phyloP scores from a whole-genome alignment of 2,797 vertebrate genomes.

The Phalanger gymnotis region DNA sequence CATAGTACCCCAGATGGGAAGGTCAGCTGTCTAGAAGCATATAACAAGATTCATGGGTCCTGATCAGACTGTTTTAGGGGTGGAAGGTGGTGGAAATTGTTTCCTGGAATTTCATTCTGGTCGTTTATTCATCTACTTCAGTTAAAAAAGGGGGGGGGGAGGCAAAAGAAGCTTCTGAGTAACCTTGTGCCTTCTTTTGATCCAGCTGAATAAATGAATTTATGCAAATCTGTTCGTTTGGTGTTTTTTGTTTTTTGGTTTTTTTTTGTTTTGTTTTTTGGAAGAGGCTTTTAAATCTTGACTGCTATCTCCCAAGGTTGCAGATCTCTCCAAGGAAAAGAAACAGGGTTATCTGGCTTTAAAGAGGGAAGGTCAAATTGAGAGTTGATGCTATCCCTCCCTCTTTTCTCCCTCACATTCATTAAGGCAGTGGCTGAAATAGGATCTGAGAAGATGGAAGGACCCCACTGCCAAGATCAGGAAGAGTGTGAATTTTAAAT shows the following conservation, averaged over 20 bases:
- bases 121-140: constrained; percentile 2
- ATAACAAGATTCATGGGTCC: neutral
- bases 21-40: neutral
- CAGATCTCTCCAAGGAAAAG: constrained; percentile 45
- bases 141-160: neutral
- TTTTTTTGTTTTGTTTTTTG: neutral
- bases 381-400: neutral
- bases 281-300: constrained; percentile 49
- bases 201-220: neutral
- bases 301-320: constrained; percentile 63
- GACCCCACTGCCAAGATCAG: neutral
- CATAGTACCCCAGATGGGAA: neutral
- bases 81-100: neutral
- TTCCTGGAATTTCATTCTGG: neutral
- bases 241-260: neutral
- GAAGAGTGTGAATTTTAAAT: neutral
- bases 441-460: neutral
- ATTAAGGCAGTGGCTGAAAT: constrained; percentile 7
- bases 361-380: constrained; percentile 42
- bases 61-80: neutral
- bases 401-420: neutral
- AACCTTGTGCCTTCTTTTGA: neutral
- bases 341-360: neutral
- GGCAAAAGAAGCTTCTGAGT: neutral
- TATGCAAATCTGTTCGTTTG: neutral